Conservation (phyloP, 1,140 invertebrate species). For the Frieseomelitta varia region DNA sequence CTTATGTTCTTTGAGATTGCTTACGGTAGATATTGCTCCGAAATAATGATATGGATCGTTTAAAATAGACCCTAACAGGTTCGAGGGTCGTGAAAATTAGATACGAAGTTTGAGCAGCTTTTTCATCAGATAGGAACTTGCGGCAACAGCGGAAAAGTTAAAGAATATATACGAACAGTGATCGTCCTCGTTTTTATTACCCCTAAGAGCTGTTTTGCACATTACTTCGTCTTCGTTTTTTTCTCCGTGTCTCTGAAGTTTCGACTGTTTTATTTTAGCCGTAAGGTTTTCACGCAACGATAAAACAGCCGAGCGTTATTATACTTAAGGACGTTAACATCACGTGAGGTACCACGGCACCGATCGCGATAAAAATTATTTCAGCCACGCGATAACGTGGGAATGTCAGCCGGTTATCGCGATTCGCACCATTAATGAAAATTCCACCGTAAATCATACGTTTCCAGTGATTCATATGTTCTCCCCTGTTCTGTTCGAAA, state of each 20-base stretch:
- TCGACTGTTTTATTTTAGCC: neutral
- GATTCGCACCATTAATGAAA: constrained; percentile 51
- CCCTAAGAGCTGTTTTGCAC: neutral
- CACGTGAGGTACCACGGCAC: constrained; percentile 5
- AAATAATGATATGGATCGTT: neutral
- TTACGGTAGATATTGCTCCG: neutral
- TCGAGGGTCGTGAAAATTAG: neutral
- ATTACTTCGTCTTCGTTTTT: neutral
- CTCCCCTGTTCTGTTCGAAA: neutral
- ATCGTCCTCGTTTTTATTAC: constrained; percentile 1
- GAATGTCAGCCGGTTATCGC: constrained; percentile 59
- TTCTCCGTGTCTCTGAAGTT: neutral
- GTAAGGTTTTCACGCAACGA: neutral
- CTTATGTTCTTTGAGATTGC: neutral
- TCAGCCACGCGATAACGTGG: constrained; percentile 47
- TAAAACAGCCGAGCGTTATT: constrained; percentile 30
- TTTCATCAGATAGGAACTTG: constrained; percentile 8
- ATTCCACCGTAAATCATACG: constrained; percentile 47
- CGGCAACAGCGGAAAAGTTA: neutral
- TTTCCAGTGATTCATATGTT: constrained; percentile 18
- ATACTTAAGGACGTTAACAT: constrained; percentile 34
- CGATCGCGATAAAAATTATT: constrained; percentile 58
- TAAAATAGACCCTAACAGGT: neutral
- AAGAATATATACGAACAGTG: neutral
- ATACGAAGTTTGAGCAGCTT: neutral